These are phyloP conservation scores for Eubasilissa regina DNA, from an alignment of 1,140 invertebrate species.

Conservation along the genomic window DNA sequence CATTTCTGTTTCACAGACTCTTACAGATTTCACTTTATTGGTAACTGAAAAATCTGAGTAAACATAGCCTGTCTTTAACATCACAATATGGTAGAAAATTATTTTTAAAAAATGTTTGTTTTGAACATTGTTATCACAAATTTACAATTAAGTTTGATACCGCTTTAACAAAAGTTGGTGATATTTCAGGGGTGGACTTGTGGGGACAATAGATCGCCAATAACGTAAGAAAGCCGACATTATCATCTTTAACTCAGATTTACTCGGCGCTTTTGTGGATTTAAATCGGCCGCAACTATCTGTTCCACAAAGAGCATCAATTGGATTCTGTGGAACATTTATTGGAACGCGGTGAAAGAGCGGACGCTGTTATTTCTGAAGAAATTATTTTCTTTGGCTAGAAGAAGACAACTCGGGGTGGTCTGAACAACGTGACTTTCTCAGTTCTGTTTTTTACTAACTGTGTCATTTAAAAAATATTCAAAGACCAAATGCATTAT, in stretches of 20 bases:
- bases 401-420: not conserved
- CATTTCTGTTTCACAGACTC: too few species aligned
- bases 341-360: conserved; percentile 26
- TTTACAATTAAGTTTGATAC: too few species aligned
- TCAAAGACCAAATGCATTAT: too few species aligned
- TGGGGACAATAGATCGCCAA: not conserved
- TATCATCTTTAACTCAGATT: conserved; percentile 20
- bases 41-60: too few species aligned
- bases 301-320: conserved; percentile 18
- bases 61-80: too few species aligned
- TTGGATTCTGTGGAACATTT: conserved; percentile 22
- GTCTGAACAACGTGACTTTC: not conserved
- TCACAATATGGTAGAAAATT: too few species aligned
- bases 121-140: too few species aligned
- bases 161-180: too few species aligned
- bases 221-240: conserved; percentile 3
- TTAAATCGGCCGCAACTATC: conserved; percentile 19
- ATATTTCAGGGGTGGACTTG: too few species aligned
- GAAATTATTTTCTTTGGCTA: conserved; percentile 14
- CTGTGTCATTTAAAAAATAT: too few species aligned
- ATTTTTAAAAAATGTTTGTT: too few species aligned
- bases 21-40: too few species aligned
- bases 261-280: conserved; percentile 20
- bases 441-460: not conserved
- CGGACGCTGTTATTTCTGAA: conserved; percentile 26